phyloP scores from a whole-genome alignment of 2,113 vertebrate species.

The Hyperoodon ampullatus region DNA sequence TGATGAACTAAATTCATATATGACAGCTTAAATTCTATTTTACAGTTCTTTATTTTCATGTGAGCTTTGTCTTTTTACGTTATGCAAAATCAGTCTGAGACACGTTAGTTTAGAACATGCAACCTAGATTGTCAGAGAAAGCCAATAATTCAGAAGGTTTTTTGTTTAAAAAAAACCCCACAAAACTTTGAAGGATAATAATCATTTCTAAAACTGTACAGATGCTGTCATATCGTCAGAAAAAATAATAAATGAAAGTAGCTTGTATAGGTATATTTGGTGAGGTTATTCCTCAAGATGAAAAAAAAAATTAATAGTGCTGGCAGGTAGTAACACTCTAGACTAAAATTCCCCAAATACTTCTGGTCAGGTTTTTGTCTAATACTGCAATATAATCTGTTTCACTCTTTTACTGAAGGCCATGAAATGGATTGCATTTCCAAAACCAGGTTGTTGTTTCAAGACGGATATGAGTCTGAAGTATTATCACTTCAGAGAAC shows the following conservation, averaged over 20 bases:
- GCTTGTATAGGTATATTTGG: constrained; percentile 76
- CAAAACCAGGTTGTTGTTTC: constrained; percentile 62
- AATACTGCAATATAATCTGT: constrained; percentile 62
- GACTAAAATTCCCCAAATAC: constrained; percentile 74
- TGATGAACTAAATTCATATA: constrained; percentile 84
- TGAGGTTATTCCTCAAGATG: constrained; percentile 71
- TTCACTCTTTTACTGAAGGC: constrained; percentile 69
- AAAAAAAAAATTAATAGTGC: constrained; percentile 78
- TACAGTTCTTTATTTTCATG: constrained; percentile 81
- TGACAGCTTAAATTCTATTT: constrained; percentile 87
- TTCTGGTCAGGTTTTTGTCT: constrained; percentile 71
- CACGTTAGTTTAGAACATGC: constrained; percentile 88
- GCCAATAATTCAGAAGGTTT: constrained; percentile 85
- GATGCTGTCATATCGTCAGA: constrained; percentile 84
- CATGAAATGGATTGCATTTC: constrained; percentile 61
- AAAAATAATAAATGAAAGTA: constrained; percentile 86
- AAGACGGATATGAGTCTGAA: constrained; percentile 29
- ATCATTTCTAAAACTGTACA: constrained; percentile 87
- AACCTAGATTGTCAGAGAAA: constrained; percentile 85
- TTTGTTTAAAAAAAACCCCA: constrained; percentile 75
- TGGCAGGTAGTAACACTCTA: neutral
- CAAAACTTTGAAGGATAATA: constrained; percentile 85
- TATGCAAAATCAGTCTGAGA: constrained; percentile 87
- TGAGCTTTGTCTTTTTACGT: constrained; percentile 87
- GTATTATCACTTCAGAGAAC: constrained; percentile 38